Conservation (phyloP, 2,113 vertebrate genomes). For the Corydoras sp. region DNA sequence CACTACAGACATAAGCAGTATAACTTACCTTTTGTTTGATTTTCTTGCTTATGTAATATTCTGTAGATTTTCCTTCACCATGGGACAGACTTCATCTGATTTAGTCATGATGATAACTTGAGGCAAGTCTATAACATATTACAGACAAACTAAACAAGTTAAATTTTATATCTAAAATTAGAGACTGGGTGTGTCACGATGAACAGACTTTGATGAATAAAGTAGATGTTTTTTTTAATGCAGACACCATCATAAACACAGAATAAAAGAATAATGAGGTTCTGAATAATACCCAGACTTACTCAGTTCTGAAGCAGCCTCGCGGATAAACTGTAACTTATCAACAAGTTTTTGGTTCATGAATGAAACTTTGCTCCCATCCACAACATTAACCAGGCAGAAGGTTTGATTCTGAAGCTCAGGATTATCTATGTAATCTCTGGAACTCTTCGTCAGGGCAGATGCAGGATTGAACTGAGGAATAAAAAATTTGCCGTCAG, state of each 20-base stretch:
- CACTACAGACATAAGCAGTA: too few species aligned
- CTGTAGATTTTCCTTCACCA: neutral
- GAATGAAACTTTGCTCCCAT: neutral
- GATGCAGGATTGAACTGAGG: neutral
- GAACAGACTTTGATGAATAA: too few species aligned
- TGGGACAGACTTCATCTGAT: conserved; percentile 22
- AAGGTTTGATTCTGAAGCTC: neutral
- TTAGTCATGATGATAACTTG: conserved; percentile 33
- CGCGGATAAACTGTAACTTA: neutral
- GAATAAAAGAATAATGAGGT: too few species aligned
- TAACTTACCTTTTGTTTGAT: conserved; percentile 22
- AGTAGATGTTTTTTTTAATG: too few species aligned
- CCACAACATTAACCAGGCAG: conserved; percentile 16
- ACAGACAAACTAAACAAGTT: neutral
- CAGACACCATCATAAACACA: too few species aligned
- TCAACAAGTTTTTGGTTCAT: neutral
- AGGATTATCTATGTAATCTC: neutral
- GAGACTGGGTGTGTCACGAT: too few species aligned
- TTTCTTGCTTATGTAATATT: conserved; percentile 23
- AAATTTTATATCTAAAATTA: neutral
- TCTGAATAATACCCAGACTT: conserved; percentile 2
- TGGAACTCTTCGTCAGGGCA: neutral
- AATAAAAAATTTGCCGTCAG: neutral
- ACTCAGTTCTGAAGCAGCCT: neutral
- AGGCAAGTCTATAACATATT: conserved; percentile 16